phyloP scores from a whole-genome alignment of 92 coral and sea anemone genomes.

The Pocillopora grandis region DNA sequence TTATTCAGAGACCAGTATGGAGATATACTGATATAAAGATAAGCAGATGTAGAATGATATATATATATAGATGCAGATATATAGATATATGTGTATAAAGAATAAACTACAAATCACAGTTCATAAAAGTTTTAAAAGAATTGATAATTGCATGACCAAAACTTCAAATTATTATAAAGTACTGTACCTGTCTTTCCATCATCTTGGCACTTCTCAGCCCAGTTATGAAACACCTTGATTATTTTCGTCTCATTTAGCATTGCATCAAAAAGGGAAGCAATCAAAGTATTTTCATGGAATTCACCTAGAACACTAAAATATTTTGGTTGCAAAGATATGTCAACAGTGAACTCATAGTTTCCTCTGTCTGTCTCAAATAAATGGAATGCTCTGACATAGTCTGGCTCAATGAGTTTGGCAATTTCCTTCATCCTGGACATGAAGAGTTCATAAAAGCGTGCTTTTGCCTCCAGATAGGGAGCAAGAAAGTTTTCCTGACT shows the following conservation, averaged over 20 bases:
- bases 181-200: constrained; percentile 28
- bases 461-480: constrained; percentile 48
- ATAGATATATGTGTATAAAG: too few relatives aligned
- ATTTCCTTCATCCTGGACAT: constrained; percentile 46
- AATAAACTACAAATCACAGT: too few relatives aligned
- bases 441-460: constrained; percentile 54
- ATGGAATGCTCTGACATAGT: constrained; percentile 47
- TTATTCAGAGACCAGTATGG: too few relatives aligned
- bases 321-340: constrained; percentile 51
- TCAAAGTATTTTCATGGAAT: constrained; percentile 49
- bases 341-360: constrained; percentile 65
- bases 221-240: constrained; percentile 40
- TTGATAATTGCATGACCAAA: too few relatives aligned
- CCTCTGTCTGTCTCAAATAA: constrained; percentile 42
- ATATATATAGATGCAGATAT: too few relatives aligned
- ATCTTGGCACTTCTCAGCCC: constrained; percentile 51
- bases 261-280: constrained; percentile 57
- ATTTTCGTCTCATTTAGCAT: constrained; percentile 47
- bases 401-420: constrained; percentile 47
- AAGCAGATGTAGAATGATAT: too few relatives aligned
- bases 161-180: neutral
- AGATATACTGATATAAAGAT: too few relatives aligned
- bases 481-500: constrained; percentile 10
- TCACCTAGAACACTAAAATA: constrained; percentile 47
- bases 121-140: too few relatives aligned